These are phyloP conservation scores for Dromiciops gliroides DNA, from an alignment of 2,113 vertebrate genomes.

Conservation along the genomic window DNA sequence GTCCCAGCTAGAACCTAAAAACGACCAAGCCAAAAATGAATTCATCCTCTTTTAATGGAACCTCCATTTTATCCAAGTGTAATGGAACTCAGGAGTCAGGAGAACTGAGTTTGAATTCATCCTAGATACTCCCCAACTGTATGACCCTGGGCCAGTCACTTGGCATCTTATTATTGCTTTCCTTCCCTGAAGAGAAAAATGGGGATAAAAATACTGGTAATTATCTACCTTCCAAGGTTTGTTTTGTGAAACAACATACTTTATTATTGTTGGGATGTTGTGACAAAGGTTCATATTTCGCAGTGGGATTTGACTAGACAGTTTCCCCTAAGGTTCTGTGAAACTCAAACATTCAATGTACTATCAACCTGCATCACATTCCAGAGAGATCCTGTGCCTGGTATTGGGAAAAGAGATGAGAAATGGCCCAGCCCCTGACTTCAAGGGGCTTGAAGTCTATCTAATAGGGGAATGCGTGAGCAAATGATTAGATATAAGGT, in stretches of 20 bases:
- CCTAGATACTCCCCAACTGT: not conserved
- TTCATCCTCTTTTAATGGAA: not conserved
- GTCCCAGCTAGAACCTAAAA: not conserved
- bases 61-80: too few species aligned
- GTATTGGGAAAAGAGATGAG: too few species aligned
- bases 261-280: not conserved
- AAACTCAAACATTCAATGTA: too few species aligned
- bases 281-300: not conserved
- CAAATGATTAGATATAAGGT: too few species aligned
- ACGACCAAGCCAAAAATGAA: not conserved
- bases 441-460: too few species aligned
- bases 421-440: too few species aligned
- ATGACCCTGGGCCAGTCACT: not conserved
- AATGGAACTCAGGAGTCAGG: not conserved
- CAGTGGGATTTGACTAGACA: not conserved
- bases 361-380: too few species aligned
- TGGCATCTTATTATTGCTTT: not conserved
- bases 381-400: too few species aligned
- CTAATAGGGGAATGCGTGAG: too few species aligned
- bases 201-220: not conserved
- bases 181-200: not conserved
- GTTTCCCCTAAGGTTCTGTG: too few species aligned
- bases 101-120: not conserved
- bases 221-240: not conserved
- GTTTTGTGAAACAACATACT: not conserved